Percentiles rank a stretch among this genome's conserved stretches.
Evolutionary conservation across 2,888 invertebrate genomes (phyloP).

Genomic region (Agelastica alni): DNA sequence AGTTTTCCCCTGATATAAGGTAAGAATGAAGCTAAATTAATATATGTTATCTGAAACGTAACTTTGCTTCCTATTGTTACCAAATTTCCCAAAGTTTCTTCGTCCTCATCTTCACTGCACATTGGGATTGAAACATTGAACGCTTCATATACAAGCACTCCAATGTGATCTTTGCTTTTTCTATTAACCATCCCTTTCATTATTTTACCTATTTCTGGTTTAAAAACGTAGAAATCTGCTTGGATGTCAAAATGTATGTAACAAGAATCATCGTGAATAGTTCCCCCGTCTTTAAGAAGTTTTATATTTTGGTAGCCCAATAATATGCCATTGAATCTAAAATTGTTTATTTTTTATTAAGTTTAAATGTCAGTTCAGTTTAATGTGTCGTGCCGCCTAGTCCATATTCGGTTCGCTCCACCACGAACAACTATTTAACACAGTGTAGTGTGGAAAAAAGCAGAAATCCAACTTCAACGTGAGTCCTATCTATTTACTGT

Average conservation of each 20-base stretch:
- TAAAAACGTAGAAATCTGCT: conserved; percentile 72
- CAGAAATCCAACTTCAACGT: too few relatives aligned
- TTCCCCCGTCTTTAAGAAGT: conserved; percentile 62
- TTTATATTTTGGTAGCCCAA: conserved; percentile 70
- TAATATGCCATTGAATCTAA: conserved; percentile 69
- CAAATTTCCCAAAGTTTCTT: conserved; percentile 63
- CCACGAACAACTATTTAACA: too few relatives aligned
- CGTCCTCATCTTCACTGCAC: conserved; percentile 53
- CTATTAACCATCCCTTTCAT: conserved; percentile 71
- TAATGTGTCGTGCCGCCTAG: too few relatives aligned
- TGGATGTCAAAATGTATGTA: conserved; percentile 69
- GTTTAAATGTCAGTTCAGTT: too few relatives aligned
- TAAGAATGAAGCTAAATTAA: conserved; percentile 64
- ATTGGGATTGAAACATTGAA: conserved; percentile 74
- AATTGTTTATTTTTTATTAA: too few relatives aligned
- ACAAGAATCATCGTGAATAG: conserved; percentile 65
- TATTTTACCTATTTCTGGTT: conserved; percentile 64
- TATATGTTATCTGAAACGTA: conserved; percentile 62
- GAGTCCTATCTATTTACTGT: too few relatives aligned
- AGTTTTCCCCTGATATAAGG: conserved; percentile 69
- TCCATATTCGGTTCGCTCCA: too few relatives aligned
- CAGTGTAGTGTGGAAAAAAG: too few relatives aligned
- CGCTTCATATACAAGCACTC: conserved; percentile 69
- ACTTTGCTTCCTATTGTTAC: conserved; percentile 66
- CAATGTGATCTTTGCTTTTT: conserved; percentile 68